These are phyloP conservation scores for Drosophila subsilvestris DNA, from an alignment of 2,888 invertebrate species.

Conservation along the genomic window DNA sequence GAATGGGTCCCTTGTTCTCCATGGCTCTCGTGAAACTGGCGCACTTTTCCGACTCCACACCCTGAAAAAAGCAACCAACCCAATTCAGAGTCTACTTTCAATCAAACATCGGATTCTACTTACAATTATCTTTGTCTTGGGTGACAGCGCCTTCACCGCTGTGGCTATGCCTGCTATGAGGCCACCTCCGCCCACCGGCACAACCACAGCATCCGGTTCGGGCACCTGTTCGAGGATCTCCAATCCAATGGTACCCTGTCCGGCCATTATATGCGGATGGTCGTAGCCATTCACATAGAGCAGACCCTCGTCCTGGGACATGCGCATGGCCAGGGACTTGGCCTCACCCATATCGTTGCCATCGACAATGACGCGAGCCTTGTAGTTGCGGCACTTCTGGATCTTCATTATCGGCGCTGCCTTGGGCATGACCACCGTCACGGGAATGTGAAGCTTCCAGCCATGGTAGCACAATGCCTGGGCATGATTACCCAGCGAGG, in stretches of 20 bases:
- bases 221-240: conserved; percentile 96
- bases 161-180: conserved; percentile 95
- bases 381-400: conserved; percentile 92
- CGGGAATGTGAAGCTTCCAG: conserved; percentile 87
- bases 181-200: conserved; percentile 96
- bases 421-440: conserved; percentile 97
- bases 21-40: conserved; percentile 92
- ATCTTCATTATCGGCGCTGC: conserved; percentile 98
- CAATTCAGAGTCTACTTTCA: neutral
- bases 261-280: conserved; percentile 97
- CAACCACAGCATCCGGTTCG: conserved; percentile 93
- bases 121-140: conserved; percentile 93
- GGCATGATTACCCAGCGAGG: conserved; percentile 97
- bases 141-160: conserved; percentile 94
- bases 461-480: conserved; percentile 92
- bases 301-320: conserved; percentile 89
- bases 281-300: conserved; percentile 97
- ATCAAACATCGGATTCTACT: conserved; percentile 82
- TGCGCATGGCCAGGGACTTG: conserved; percentile 90
- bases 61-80: conserved; percentile 85
- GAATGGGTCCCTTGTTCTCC: conserved; percentile 88
- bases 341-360: conserved; percentile 94
- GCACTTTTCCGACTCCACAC: conserved; percentile 96
- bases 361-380: conserved; percentile 90
- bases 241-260: conserved; percentile 96